Conservation (phyloP, 2,888 invertebrate species). For the Hipparchia semele region DNA sequence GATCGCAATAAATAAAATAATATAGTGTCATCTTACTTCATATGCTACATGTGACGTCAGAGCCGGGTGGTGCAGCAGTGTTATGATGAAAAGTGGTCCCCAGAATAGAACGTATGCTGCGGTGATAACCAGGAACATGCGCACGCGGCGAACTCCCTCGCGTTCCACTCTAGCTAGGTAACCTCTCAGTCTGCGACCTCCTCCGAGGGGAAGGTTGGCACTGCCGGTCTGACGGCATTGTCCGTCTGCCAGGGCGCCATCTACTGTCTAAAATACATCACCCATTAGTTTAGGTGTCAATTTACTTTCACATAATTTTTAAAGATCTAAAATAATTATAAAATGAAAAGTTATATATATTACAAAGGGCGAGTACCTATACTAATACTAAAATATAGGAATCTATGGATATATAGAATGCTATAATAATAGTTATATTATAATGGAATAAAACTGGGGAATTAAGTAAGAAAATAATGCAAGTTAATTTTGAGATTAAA, state of each 20-base stretch:
- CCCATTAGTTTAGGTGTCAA: conserved; percentile 8
- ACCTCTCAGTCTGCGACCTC: conserved; percentile 89
- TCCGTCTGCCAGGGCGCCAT: conserved; percentile 67
- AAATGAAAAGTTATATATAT: not conserved
- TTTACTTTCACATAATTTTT: not conserved
- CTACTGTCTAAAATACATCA: conserved; percentile 64
- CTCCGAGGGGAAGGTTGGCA: conserved; percentile 81
- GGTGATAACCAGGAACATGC: conserved; percentile 93
- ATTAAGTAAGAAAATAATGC: not conserved
- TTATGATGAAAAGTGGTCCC: conserved; percentile 95
- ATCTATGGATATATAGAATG: not conserved
- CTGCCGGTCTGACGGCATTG: conserved; percentile 62
- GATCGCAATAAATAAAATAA: not conserved
- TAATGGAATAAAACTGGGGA: not conserved
- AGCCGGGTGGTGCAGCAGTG: conserved; percentile 89
- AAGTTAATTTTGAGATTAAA: conserved; percentile 4
- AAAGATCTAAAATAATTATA: not conserved
- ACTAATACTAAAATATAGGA: not conserved
- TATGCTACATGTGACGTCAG: conserved; percentile 88
- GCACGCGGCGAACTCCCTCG: conserved; percentile 91
- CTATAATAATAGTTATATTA: not conserved
- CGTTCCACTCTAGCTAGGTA: conserved; percentile 90
- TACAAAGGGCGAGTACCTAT: not conserved
- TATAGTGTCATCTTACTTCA: conserved; percentile 60
- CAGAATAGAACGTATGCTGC: conserved; percentile 94